Conservation (phyloP, 1,140 invertebrate genomes). For the Drosophila tropicalis region DNA sequence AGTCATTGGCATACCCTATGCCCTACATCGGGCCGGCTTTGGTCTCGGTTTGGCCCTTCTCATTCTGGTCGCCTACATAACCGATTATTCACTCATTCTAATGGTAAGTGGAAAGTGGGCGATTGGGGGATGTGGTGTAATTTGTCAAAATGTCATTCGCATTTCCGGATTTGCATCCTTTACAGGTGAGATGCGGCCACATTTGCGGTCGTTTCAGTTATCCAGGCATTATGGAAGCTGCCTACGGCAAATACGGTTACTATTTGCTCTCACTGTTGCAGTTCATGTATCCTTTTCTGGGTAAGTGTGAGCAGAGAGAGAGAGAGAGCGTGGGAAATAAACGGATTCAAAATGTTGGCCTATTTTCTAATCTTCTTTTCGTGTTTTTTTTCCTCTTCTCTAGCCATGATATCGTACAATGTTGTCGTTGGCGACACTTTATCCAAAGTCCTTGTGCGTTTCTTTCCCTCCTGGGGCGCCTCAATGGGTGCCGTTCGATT, state of each 20-base stretch:
- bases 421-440: constrained; percentile 95
- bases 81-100: constrained; percentile 93
- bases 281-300: constrained; percentile 94
- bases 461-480: constrained; percentile 84
- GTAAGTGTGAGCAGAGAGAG: constrained; percentile 84
- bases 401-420: constrained; percentile 96
- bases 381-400: constrained; percentile 2
- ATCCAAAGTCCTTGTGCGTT: constrained; percentile 91
- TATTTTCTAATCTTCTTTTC: not conserved
- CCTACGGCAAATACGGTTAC: constrained; percentile 92
- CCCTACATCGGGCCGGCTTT: constrained; percentile 91
- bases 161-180: constrained; percentile 24
- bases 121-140: not conserved
- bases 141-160: constrained; percentile 21
- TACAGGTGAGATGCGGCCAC: constrained; percentile 87
- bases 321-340: no score
- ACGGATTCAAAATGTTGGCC: not conserved
- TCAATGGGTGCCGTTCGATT: constrained; percentile 86
- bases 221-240: constrained; percentile 92
- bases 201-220: constrained; percentile 93
- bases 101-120: constrained; percentile 85
- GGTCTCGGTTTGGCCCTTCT: constrained; percentile 90
- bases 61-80: constrained; percentile 90
- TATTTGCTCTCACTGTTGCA: constrained; percentile 91
- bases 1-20: constrained; percentile 95